These are phyloP conservation scores for Ericerus pela DNA, from an alignment of 1,140 invertebrate genomes.

Conservation along the genomic window DNA sequence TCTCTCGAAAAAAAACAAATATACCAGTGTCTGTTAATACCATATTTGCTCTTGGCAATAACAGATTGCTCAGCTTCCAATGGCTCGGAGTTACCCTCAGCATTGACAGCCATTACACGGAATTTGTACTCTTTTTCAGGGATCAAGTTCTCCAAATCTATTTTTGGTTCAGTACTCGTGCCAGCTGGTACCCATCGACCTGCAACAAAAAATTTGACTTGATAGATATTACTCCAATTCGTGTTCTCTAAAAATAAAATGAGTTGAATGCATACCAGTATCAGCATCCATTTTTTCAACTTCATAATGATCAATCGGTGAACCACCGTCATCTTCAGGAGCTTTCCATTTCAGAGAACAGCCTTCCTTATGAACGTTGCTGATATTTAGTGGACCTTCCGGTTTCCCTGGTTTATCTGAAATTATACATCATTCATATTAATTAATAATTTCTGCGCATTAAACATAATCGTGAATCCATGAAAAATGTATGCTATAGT, in stretches of 20 bases:
- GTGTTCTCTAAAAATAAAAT: constrained; percentile 10
- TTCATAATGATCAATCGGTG: constrained; percentile 77
- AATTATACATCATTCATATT: not conserved
- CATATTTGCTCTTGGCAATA: constrained; percentile 95
- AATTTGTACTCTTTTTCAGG: constrained; percentile 94
- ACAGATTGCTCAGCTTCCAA: constrained; percentile 75
- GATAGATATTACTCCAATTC: not conserved
- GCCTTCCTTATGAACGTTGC: constrained; percentile 84
- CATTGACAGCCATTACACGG: constrained; percentile 86
- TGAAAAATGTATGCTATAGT: too few species aligned
- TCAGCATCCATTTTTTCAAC: constrained; percentile 82
- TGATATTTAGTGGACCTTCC: constrained; percentile 78
- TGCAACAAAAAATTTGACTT: constrained; percentile 13
- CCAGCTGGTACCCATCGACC: constrained; percentile 70
- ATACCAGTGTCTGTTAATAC: constrained; percentile 35
- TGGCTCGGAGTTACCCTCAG: constrained; percentile 86
- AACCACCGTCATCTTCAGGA: constrained; percentile 79
- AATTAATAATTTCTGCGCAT: not conserved
- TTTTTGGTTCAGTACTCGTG: constrained; percentile 61
- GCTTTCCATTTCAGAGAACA: constrained; percentile 88
- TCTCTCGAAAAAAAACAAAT: not conserved
- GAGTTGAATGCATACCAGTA: constrained; percentile 34
- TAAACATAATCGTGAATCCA: not conserved
- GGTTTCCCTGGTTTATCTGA: constrained; percentile 71
- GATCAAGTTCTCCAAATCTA: constrained; percentile 66